A percentile compares a stretch with the other conserved stretches of the same genome.
phyloP scores from a whole-genome alignment of 2,797 vertebrate genomes.

The Liparis tanakae region DNA sequence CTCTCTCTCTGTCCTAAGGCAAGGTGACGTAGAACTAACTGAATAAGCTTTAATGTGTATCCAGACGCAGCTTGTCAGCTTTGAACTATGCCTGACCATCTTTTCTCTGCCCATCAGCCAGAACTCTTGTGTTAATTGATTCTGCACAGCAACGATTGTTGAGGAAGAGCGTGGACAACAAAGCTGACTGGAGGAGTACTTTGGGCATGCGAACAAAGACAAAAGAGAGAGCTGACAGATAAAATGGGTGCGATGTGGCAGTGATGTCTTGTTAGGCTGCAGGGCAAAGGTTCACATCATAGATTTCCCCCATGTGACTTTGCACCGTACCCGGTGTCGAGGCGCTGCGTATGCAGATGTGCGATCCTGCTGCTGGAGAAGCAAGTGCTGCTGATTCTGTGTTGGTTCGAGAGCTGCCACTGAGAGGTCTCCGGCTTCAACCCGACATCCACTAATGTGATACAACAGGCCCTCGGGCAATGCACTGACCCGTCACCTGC shows the following conservation, averaged over 20 bases:
- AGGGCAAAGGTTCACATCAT: slow-evolving; percentile 42
- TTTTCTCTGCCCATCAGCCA: slow-evolving; percentile 57
- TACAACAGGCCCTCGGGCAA: slow-evolving; percentile 43
- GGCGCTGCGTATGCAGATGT: slow-evolving; percentile 11
- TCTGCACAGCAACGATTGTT: slow-evolving; percentile 47
- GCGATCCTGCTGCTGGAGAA: slow-evolving; percentile 15
- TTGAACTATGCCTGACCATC: slow-evolving; percentile 60
- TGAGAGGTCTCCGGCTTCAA: slow-evolving; percentile 19
- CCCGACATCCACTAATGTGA: slow-evolving; percentile 28
- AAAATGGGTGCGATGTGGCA: slow-evolving; percentile 48
- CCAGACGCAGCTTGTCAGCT: slow-evolving; percentile 54
- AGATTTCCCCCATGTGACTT: slow-evolving; percentile 39
- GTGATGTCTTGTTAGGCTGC: slow-evolving; percentile 50
- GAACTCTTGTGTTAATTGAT: slow-evolving; percentile 59
- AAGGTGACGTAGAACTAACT: slow-evolving; percentile 51
- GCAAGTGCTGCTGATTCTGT: slow-evolving; percentile 17
- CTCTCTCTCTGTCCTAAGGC: slow-evolving; percentile 53
- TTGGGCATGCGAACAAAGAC: slow-evolving; percentile 40
- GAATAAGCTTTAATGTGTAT: slow-evolving; percentile 61
- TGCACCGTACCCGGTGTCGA: slow-evolving; percentile 33
- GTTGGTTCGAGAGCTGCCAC: slow-evolving; percentile 17
- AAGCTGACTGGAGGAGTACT: slow-evolving; percentile 45
- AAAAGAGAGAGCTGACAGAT: slow-evolving; percentile 33
- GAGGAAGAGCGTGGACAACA: slow-evolving; percentile 29
- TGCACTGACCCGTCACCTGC: slow-evolving; percentile 44